Evolutionary conservation across 2,113 vertebrate species (phyloP).

Genomic region (Pholis gunnellus): DNA sequence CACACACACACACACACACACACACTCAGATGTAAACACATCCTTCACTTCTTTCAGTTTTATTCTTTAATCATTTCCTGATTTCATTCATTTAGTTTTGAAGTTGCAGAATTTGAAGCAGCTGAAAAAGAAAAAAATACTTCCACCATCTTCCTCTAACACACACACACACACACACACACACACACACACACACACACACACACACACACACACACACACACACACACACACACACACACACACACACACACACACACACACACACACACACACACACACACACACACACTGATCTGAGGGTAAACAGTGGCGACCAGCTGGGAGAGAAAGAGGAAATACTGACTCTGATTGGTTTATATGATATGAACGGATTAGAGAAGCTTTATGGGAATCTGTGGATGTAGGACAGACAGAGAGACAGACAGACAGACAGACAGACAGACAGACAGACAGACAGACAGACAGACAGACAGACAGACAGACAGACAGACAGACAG

Average conservation of each 20-base stretch:
- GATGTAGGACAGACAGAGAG: conserved; percentile 22
- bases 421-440: background rate
- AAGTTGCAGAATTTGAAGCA: too few species aligned
- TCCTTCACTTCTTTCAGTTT: too few species aligned
- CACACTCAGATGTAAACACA: conserved; percentile 8
- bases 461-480: background rate
- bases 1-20: conserved; percentile 5
- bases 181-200: conserved; percentile 2
- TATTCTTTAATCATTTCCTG: too few species aligned
- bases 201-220: conserved; percentile 1
- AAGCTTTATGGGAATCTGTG: conserved; percentile 62
- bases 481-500: background rate
- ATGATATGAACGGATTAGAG: conserved; percentile 58
- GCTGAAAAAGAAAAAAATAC: background rate
- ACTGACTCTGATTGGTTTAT: conserved; percentile 54
- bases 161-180: too few species aligned
- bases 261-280: conserved; percentile 3
- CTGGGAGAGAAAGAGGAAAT: conserved; percentile 30
- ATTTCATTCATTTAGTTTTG: too few species aligned
- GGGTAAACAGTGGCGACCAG: conserved; percentile 21
- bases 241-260: conserved; percentile 15
- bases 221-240: conserved; percentile 60
- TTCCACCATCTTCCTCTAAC: too few species aligned
- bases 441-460: background rate
- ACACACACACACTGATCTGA: conserved; percentile 1